Conservation (phyloP, 2,888 invertebrate species). For the Eubasilissa splendida region DNA sequence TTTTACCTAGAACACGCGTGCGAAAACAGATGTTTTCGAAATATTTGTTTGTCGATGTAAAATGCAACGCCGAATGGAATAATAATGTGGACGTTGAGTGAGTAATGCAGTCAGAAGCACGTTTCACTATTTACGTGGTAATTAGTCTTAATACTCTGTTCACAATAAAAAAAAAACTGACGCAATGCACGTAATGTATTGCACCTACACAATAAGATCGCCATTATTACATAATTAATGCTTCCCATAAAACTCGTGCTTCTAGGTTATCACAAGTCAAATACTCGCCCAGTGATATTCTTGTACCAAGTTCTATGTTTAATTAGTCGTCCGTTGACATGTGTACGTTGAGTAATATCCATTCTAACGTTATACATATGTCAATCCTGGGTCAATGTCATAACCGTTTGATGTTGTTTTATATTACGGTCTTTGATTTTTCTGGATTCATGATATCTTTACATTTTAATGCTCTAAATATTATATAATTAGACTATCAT, state of each 20-base stretch:
- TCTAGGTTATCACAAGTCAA: conserved; percentile 18
- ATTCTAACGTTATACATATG: neutral
- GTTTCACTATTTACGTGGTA: conserved; percentile 18
- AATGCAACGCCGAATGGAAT: neutral
- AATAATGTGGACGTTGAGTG: neutral
- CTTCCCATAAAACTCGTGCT: conserved; percentile 24
- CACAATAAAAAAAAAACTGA: conserved; percentile 40
- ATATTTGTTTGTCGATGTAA: too few species aligned
- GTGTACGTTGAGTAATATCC: too few species aligned
- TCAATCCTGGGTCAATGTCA: conserved; percentile 32
- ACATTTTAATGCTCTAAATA: too few species aligned
- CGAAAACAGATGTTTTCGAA: too few species aligned
- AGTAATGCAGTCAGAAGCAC: conserved; percentile 1
- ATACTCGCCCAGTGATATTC: too few species aligned
- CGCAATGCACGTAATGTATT: conserved; percentile 36
- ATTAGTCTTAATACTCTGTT: conserved; percentile 21
- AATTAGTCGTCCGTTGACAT: too few species aligned
- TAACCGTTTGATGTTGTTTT: neutral
- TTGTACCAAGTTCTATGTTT: too few species aligned
- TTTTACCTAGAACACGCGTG: neutral
- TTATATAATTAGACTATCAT: too few species aligned
- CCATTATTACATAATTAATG: conserved; percentile 35
- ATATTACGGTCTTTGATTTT: too few species aligned
- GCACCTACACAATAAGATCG: conserved; percentile 33
- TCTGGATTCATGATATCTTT: too few species aligned